These are phyloP conservation scores for Phalanger gymnotis DNA, from an alignment of 2,797 vertebrate species.

Conservation along the genomic window DNA sequence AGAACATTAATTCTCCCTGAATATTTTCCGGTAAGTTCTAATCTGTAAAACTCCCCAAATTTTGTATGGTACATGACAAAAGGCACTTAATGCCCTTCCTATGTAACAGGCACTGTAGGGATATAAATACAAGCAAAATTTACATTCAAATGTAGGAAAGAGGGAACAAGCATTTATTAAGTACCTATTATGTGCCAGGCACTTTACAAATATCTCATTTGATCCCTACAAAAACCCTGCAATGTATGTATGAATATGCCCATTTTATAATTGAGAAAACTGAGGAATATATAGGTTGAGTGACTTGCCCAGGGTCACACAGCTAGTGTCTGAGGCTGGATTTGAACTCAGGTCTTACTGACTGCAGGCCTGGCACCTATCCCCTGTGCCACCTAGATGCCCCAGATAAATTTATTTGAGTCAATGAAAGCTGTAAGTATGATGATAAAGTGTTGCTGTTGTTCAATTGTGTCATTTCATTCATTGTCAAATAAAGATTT, in stretches of 20 bases:
- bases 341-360: not conserved
- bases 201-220: not conserved
- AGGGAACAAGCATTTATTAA: not conserved
- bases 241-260: not conserved
- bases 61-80: not conserved
- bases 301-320: not conserved
- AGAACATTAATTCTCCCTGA: no score
- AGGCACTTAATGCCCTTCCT: not conserved
- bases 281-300: not conserved
- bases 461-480: not conserved
- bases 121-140: not conserved
- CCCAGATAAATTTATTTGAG: not conserved
- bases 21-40: no score
- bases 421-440: not conserved
- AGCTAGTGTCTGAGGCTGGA: not conserved
- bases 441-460: not conserved
- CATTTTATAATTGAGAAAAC: not conserved
- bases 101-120: not conserved
- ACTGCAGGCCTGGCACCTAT: not conserved
- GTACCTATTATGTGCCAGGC: not conserved
- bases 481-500: conserved; percentile 41
- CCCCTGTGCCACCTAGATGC: not conserved
- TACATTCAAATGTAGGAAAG: not conserved
- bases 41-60: not conserved
- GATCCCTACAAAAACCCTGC: not conserved